Conservation (phyloP, 2,113 vertebrate genomes). For the Azemiops feae region DNA sequence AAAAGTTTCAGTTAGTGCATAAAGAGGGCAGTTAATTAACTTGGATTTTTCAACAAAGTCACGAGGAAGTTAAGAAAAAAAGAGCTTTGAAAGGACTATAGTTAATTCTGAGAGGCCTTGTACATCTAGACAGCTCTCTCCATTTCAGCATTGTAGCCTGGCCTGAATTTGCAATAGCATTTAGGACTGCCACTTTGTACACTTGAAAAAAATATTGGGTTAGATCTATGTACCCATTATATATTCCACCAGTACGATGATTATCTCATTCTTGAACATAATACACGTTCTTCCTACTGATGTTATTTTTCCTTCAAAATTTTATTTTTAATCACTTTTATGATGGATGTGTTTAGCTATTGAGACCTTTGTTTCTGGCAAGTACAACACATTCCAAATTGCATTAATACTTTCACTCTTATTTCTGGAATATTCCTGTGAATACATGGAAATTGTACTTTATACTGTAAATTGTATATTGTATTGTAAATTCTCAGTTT, state of each 20-base stretch:
- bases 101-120: neutral
- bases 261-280: neutral
- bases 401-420: neutral
- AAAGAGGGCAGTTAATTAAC: conserved; percentile 16
- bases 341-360: neutral
- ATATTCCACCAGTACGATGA: neutral
- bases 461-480: neutral
- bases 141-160: neutral
- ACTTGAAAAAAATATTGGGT: neutral
- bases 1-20: conserved; percentile 19
- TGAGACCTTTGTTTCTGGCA: neutral
- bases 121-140: conserved; percentile 1
- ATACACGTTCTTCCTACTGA: neutral
- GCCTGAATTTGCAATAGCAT: neutral
- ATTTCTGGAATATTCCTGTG: neutral
- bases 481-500: too few relatives aligned
- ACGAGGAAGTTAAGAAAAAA: conserved; percentile 1
- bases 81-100: conserved; percentile 13
- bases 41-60: neutral
- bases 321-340: neutral
- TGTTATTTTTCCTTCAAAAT: neutral
- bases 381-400: neutral
- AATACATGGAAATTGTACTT: neutral
- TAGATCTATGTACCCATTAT: neutral
- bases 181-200: neutral